phyloP scores from a whole-genome alignment of 1,140 invertebrate species.

The Maniola jurtina region DNA sequence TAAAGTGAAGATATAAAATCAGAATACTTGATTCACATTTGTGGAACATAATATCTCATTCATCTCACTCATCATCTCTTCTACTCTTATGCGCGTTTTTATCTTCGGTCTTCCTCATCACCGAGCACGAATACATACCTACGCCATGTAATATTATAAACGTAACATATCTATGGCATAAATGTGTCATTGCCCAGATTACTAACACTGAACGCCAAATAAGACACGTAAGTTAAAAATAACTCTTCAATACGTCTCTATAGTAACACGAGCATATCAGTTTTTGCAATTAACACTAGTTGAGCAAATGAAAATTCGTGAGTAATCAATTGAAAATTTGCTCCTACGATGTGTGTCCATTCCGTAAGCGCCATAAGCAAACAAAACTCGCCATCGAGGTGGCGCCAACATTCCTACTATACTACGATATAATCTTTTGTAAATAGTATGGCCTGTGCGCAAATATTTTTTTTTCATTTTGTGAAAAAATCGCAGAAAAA shows the following conservation, averaged over 20 bases:
- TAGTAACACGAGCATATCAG: neutral
- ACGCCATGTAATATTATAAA: too few species aligned
- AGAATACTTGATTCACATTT: too few species aligned
- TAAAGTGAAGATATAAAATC: too few species aligned
- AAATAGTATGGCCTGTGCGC: neutral
- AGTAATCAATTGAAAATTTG: conserved; percentile 50
- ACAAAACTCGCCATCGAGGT: conserved; percentile 41
- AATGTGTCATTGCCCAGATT: too few species aligned
- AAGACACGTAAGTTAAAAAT: neutral
- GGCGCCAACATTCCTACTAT: conserved; percentile 54
- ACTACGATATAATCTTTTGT: neutral
- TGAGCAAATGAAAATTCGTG: conserved; percentile 51
- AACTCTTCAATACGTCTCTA: neutral
- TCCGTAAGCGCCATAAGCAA: conserved; percentile 30
- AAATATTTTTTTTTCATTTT: conserved; percentile 10
- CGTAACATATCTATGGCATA: too few species aligned
- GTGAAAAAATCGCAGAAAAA: too few species aligned
- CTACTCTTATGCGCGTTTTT: too few species aligned
- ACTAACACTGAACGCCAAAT: too few species aligned
- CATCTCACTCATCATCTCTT: too few species aligned
- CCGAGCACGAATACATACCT: too few species aligned
- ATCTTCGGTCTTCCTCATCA: too few species aligned
- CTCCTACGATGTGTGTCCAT: conserved; percentile 46
- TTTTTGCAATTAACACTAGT: conserved; percentile 34
- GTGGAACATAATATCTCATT: too few species aligned